phyloP scores from a whole-genome alignment of 2,797 vertebrate species.

The Cygnus olor region DNA sequence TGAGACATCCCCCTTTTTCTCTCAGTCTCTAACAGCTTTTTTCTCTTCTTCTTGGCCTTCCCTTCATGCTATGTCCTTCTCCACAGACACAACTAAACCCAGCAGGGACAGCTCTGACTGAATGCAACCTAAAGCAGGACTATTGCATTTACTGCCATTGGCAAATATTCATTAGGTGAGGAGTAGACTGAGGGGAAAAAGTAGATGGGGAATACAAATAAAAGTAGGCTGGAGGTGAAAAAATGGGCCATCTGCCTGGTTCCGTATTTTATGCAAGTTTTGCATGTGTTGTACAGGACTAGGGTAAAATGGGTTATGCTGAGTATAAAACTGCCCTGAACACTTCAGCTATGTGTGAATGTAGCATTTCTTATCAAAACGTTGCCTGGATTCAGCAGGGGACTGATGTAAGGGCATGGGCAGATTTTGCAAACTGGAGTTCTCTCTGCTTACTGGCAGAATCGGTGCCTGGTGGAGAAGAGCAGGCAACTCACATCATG shows the following conservation, averaged over 20 bases:
- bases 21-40: not conserved
- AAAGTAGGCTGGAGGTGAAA: not conserved
- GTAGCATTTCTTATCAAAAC: not conserved
- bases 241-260: not conserved
- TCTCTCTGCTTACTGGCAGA: fast-evolving
- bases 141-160: not conserved
- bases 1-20: no score
- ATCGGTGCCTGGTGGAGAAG: fast-evolving
- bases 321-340: not conserved
- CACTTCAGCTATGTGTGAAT: not conserved
- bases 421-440: not conserved
- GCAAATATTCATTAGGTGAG: not conserved
- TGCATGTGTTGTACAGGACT: not conserved
- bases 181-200: not conserved
- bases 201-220: not conserved
- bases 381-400: not conserved
- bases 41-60: not conserved
- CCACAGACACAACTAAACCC: not conserved
- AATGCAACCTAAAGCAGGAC: not conserved
- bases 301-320: not conserved
- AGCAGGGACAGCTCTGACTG: not conserved
- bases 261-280: not conserved
- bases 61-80: not conserved
- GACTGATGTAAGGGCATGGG: not conserved
- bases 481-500: fast-evolving